Evolutionary conservation across 2,113 vertebrate species (phyloP).

Genomic region (Turdus rufiventris): DNA sequence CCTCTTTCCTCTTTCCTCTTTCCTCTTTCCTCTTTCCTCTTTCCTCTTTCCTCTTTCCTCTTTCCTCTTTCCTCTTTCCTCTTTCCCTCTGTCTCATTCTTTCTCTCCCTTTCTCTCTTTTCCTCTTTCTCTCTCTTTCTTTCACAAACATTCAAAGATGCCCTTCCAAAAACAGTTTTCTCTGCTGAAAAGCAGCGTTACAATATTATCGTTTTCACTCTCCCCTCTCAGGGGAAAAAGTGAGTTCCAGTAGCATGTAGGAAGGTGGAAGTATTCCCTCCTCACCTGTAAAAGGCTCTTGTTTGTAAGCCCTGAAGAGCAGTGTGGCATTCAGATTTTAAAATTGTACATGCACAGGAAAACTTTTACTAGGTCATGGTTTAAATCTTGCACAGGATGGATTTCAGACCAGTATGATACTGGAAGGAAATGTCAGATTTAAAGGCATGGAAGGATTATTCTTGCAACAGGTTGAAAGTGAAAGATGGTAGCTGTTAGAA

Average conservation of each 20-base stretch:
- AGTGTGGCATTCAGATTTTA: background rate
- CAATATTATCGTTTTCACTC: background rate
- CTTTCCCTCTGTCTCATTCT: no score
- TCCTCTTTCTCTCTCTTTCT: no score
- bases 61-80: background rate
- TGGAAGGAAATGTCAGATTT: background rate
- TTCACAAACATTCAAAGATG: background rate
- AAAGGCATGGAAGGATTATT: background rate
- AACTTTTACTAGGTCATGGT: background rate
- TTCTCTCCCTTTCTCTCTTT: fast-evolving
- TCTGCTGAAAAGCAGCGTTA: background rate
- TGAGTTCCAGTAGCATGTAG: background rate
- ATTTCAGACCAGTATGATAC: background rate
- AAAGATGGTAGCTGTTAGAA: background rate
- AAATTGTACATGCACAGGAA: background rate
- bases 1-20: no score
- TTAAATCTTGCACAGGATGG: background rate
- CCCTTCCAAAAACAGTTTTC: background rate
- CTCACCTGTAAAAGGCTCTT: background rate
- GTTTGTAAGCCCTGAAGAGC: background rate
- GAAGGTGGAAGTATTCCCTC: background rate
- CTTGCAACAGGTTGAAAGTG: background rate
- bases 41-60: background rate
- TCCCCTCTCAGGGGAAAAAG: background rate
- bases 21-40: no score